A percentile compares a stretch with the other conserved stretches of the same genome.
These are phyloP conservation scores for Hoplodrina ambigua DNA, from an alignment of 2,888 invertebrate genomes.

Conservation along the genomic window DNA sequence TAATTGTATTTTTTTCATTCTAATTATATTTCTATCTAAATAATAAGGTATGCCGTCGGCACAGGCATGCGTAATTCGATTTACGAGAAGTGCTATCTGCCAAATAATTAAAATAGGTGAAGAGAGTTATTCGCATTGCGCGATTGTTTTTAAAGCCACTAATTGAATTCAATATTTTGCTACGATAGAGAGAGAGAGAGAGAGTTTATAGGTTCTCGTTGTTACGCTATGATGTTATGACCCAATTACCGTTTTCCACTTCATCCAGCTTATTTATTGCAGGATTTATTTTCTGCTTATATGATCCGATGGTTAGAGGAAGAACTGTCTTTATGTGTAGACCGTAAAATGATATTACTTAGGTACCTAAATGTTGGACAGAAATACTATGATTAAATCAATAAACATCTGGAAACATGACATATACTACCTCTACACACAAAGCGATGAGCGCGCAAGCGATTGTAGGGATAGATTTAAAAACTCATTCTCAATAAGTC, in stretches of 20 bases:
- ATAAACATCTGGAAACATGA: constrained; percentile 42
- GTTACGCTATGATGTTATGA: no score
- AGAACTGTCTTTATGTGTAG: no score
- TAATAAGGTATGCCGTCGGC: neutral
- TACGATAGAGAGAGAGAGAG: neutral
- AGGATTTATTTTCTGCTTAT: neutral
- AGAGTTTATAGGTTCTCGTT: neutral
- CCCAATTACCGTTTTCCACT: no score
- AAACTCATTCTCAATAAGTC: constrained; percentile 90
- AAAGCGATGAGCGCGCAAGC: constrained; percentile 78
- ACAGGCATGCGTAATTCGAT: no score
- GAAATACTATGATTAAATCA: neutral
- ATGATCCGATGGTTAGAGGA: no score
- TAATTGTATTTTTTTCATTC: neutral
- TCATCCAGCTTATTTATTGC: no score
- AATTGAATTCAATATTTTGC: neutral
- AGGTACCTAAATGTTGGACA: neutral
- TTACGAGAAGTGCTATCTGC: neutral
- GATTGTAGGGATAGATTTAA: constrained; percentile 85
- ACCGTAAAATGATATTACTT: no score
- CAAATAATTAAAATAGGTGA: neutral
- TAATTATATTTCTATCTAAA: neutral
- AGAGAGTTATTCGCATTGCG: neutral
- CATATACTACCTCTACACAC: constrained; percentile 67
- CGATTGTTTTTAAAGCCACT: neutral